Percentiles rank a stretch among this genome's conserved stretches.
Evolutionary conservation across 2,113 vertebrate species (phyloP).

Genomic region (Pterocles burchelli): DNA sequence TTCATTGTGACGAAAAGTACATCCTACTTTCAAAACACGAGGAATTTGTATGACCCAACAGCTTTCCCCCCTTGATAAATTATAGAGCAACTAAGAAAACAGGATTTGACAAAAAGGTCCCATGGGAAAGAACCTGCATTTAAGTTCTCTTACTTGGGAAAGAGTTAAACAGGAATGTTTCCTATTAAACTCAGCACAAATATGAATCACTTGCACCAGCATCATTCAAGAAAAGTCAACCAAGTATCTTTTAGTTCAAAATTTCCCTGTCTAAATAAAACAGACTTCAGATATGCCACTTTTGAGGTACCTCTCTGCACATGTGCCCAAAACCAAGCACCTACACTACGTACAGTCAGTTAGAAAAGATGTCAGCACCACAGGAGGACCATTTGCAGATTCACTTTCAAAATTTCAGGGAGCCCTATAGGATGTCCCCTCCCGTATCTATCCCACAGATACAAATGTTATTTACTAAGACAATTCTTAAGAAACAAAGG

Average conservation of each 20-base stretch:
- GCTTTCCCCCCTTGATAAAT: background rate
- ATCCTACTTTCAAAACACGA: background rate
- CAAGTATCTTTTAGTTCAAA: background rate
- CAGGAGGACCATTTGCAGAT: background rate
- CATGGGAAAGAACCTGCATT: background rate
- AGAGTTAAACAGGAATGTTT: background rate
- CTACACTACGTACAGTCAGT: background rate
- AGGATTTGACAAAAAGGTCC: background rate
- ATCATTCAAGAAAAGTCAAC: background rate
- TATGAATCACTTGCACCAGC: accelerated
- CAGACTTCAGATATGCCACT: background rate
- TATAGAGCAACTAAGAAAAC: background rate
- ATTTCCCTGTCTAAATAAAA: background rate
- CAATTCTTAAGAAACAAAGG: background rate
- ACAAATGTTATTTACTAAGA: background rate
- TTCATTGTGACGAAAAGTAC: background rate
- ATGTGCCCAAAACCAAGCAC: background rate
- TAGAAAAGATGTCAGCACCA: background rate
- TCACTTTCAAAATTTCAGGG: background rate
- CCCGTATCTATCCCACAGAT: background rate
- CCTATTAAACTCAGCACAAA: background rate
- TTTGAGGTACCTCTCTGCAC: background rate
- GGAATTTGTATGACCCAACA: background rate
- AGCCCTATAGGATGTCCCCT: background rate
- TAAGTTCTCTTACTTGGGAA: background rate